Evolutionary conservation across 2,113 vertebrate species (phyloP), one percentile per base, ranked within the genome.

Genomic region (Pipa parva): DNA sequence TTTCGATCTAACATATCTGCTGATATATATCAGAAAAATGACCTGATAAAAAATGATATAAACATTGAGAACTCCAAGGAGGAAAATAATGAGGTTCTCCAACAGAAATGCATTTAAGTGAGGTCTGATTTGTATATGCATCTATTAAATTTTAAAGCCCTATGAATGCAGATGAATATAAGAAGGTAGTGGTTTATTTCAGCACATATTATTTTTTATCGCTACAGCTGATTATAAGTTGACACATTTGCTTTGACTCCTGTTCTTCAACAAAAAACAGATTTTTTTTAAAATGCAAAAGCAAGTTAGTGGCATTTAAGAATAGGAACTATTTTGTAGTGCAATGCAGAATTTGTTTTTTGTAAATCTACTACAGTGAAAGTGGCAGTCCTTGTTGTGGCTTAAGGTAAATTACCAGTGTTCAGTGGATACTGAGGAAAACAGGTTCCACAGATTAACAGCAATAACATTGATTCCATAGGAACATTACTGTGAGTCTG

Each of bases 1-100:
- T 67, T 58, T 59, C 22, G 64, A 67, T 67, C 64, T 59, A 22
- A 67, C 17, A 50, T 59, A 59, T 59, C 54, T 59, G 28, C 21
- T 31, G 27, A 67, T 59, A 49, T 50, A 67, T 58, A 46, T 49
- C 25, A 58, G 54, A 59, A 67, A 49, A 67, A 58, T 67, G 54
- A 59, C 17, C 26, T 33, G 27, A 18, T 54, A 21, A 59, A 66
- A 42, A 59, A 49, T 29, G 28, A 8, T 25, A 58, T 45, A 67
- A 67, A 67, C 45, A 58, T n/a, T 24, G 27, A 65, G 11, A 6
- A 42, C 50, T 54, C 26, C 8, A 29, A 64, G 51, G 7, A 39
- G 29, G 24, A 17, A 64, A 52, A 28, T 31, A 65, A 65, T 45
- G 37, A 65, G 22, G 27, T 57, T 58, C 52, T 65, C 33, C n/a